Evolutionary conservation across 2,797 vertebrate genomes (phyloP), one percentile per base, ranked within the genome.

Genomic region (Onychomys arenicola): DNA sequence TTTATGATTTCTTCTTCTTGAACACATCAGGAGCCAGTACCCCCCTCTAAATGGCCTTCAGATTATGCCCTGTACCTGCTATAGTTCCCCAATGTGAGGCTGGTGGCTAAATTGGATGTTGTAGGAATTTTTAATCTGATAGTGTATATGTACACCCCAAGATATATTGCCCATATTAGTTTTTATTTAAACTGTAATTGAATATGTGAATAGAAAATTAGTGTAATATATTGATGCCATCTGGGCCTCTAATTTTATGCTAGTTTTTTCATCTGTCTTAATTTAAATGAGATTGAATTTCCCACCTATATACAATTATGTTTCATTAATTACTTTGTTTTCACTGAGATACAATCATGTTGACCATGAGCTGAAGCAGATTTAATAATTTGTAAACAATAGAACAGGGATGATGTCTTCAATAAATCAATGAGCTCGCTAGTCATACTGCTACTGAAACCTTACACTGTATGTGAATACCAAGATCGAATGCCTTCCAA

Each of bases 131-230:
- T 88, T 91, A 98, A 97, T 98, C 88, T 97, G 88, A 93, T 96
- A 89, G n/a, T 32, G 3, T 78, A 80, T 94, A 87, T 37, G 86
- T 95, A 93, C 16, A 95, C 94, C 67, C 80, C 12, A 95, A 98
- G 94, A 97, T 76, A 52, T 43, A 97, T 84, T 93, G 69, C n/a
- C 69, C 93, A 57, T 96, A 94, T 98, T 98, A 97, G 95, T 95
- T 97, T 97, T 96, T 88, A 96, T 97, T 98, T 98, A 97, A 98
- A 93, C 40, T 96, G 92, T 95, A 98, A 98, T 91, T 97, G 90
- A 98, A 96, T 98, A 95, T 73, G 69, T 95, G 76, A 98, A 96
- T 91, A 97, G 88, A 77, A 95, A 97, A 96, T 98, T 93, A 82
- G 76, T 93, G 25, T 91, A 89, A 97, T 97, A 43, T 85, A 96